phyloP scores from a whole-genome alignment of 2,113 vertebrate genomes.

The Bucco capensis region DNA sequence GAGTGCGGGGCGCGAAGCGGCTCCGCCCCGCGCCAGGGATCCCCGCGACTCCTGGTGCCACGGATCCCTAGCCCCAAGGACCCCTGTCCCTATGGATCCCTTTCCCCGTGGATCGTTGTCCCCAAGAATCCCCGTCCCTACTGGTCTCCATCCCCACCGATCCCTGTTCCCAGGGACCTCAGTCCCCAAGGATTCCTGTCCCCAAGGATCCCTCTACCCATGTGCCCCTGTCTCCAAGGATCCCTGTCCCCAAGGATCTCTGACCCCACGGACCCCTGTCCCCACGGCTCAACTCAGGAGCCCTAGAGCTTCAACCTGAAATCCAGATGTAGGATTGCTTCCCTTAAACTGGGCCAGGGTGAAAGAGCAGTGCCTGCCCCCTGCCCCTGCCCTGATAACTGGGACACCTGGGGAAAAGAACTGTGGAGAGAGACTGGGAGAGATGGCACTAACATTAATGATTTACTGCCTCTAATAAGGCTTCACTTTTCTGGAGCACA shows the following conservation, averaged over 20 bases:
- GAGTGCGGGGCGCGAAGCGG: slow-evolving; percentile 31
- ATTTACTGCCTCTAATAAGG: neutral
- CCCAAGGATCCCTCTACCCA: accelerated
- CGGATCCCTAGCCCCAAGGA: neutral
- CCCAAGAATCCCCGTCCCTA: neutral
- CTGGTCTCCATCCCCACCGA: neutral
- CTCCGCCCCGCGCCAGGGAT: neutral
- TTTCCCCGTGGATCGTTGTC: neutral
- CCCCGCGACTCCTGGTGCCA: neutral
- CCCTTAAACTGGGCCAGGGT: neutral
- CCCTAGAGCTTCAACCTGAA: neutral
- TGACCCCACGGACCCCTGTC: too few species aligned
- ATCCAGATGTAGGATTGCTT: neutral
- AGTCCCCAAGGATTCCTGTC: accelerated
- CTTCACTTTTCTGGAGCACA: neutral
- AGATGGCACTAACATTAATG: neutral
- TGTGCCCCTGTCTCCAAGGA: neutral
- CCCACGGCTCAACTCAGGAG: neutral
- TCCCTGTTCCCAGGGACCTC: too few species aligned
- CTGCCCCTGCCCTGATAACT: neutral
- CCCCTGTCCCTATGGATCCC: neutral
- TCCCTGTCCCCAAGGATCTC: too few species aligned
- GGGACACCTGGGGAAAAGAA: neutral
- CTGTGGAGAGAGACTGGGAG: neutral
- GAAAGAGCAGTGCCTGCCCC: neutral